Conservation (phyloP, 2,113 vertebrate genomes). For the Corythornis vintsioides region DNA sequence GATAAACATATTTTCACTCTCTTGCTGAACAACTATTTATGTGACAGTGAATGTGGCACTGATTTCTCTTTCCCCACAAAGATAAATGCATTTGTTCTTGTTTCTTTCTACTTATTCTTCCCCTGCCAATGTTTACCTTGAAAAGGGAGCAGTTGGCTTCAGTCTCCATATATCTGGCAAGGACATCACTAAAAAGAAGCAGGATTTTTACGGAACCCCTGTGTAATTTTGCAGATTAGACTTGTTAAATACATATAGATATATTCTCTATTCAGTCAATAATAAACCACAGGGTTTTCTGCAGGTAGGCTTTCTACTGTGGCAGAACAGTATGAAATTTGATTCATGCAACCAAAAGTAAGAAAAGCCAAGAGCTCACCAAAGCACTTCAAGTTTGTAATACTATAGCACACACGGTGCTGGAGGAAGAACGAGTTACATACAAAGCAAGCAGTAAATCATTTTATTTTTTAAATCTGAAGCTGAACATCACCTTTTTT, state of each 20-base stretch:
- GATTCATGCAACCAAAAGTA: neutral
- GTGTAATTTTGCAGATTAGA: neutral
- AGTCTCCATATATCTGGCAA: neutral
- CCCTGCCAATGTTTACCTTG: neutral
- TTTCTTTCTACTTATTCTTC: neutral
- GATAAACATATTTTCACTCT: neutral
- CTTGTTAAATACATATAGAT: neutral
- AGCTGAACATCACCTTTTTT: neutral
- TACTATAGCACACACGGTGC: neutral
- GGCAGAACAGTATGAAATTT: neutral
- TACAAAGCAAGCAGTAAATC: neutral
- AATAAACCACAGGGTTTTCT: neutral
- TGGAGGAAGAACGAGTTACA: neutral
- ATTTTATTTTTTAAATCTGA: neutral
- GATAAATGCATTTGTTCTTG: neutral
- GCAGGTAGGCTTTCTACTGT: neutral
- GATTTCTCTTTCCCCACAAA: neutral
- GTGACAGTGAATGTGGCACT: accelerated
- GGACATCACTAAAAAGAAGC: neutral
- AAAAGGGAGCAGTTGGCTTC: neutral
- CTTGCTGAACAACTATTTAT: neutral
- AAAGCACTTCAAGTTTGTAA: neutral
- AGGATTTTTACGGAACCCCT: neutral
- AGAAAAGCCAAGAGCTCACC: neutral
- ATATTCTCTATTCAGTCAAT: neutral